Evolutionary conservation across 37 sponge, comb jelly and placozoan genomes (phyloP), one percentile per base, ranked within the genome.

Genomic region (Diacarnus erythraeanus): DNA sequence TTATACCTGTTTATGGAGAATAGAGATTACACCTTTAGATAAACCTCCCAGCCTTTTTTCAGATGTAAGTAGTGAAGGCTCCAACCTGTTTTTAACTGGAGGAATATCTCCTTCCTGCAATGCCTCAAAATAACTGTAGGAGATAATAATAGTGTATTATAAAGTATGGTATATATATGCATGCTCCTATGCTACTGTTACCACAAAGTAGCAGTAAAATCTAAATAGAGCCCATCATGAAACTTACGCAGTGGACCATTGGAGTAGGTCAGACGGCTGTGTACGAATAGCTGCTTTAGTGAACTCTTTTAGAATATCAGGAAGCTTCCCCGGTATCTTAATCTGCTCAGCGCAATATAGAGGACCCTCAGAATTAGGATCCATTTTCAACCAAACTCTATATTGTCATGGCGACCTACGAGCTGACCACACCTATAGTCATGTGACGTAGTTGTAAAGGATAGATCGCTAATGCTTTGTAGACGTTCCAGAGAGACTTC

Each of bases 221-320:
- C 31, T 38, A 43, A 39, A n/a, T n/a, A n/a, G n/a, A n/a, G n/a
- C n/a, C n/a, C n/a, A n/a, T n/a, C n/a, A 42, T 23, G 0, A 42
- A 1, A 86, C 95, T 84, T 61, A 94, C 89, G 92, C 99, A 18
- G 89, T 84, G 18, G 97, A 94, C 99, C 99, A 98, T 33, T 86
- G 67, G 30, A 98, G 76, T 2, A 92, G 65, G 60, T 98, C 97
- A 4, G 74, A 71, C 27, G 99, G 99, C 68, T 98, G 99, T 31
- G 99, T 96, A 25, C 97, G 73, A 47, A 96, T 98, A 23, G 99
- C 99, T 18, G 99, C 96, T 60, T 98, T 98, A 0, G 99, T 98
- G 86, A 92, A 98, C 64, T 98, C 87, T 71, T 98, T 96, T 34
- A 96, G 57, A 18, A 98, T 89, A 33, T 89, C 84, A 10, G 99